phyloP scores from a whole-genome alignment of 2,888 invertebrate genomes.

The Sinohyriopsis cumingii region DNA sequence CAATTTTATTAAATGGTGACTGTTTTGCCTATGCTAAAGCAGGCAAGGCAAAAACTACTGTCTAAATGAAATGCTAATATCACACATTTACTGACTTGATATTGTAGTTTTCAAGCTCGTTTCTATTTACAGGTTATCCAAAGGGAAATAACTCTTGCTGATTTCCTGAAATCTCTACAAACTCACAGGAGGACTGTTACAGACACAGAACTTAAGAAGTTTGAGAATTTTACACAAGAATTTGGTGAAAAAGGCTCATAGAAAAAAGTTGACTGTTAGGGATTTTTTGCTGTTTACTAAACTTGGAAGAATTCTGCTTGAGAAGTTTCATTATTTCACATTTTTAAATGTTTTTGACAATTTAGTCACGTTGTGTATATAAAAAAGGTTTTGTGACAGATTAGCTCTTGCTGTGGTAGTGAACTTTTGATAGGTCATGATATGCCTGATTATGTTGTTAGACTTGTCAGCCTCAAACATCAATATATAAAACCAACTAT shows the following conservation, averaged over 20 bases:
- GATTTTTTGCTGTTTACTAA: not conserved
- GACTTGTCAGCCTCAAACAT: too few relatives aligned
- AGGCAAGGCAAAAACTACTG: not conserved
- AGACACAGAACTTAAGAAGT: slow-evolving; percentile 55
- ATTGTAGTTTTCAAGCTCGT: not conserved
- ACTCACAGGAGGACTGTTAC: slow-evolving; percentile 60
- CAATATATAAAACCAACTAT: too few relatives aligned
- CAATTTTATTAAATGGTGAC: too few relatives aligned
- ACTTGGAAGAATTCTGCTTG: not conserved
- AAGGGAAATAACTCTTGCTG: slow-evolving; percentile 49
- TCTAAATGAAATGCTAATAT: not conserved
- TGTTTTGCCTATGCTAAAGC: too few relatives aligned
- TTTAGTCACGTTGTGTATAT: too few relatives aligned
- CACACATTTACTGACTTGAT: not conserved
- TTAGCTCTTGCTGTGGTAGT: too few relatives aligned
- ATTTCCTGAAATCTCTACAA: slow-evolving; percentile 57
- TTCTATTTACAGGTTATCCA: slow-evolving; percentile 48
- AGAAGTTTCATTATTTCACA: too few relatives aligned
- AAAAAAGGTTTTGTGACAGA: too few relatives aligned
- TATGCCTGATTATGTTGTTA: too few relatives aligned
- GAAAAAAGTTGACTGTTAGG: not conserved
- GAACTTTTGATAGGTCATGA: too few relatives aligned
- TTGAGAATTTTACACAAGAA: slow-evolving; percentile 56
- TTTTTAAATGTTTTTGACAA: too few relatives aligned
- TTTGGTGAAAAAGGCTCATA: slow-evolving; percentile 59